Base-by-base conservation (phyloP, 1,140 invertebrate genomes). In the Drosophila bocqueti region DNA sequence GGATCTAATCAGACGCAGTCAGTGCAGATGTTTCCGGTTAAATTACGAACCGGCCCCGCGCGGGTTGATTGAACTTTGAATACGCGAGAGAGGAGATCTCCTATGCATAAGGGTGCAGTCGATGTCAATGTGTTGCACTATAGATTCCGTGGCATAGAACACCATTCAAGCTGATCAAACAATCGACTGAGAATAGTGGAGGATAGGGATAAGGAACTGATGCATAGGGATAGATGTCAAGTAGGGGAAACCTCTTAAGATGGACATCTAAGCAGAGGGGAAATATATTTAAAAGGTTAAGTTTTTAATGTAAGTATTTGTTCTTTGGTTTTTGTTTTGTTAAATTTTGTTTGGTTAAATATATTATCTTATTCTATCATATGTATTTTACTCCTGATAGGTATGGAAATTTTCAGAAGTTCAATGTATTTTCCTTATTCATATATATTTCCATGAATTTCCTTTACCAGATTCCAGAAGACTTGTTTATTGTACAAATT, bases 21-120 rank as follows among this genome's bases (percentile, higher is more conserved):
- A 57, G 34, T 64, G 78, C 82, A 85, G 69, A 81, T 85, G 82
- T 86, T 85, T 85, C 82, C 82, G 82, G 82, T 85, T 85, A 85
- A 62, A 42, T 71, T 47, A 43, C 63, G 65, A 46, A 34, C 38
- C 60, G 13, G 42, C 29, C 26, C 26, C 26, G 67, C 42, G 54
- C 59, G 67, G 61, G 82, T 84, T 84, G 78, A 84, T 62, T 84
- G 82, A 84, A 84, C 82, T 85, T 84, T 64, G 24, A 47, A 66
- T 64, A 31, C 26, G 34, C 24, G 16, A 16, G n/a, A 58, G 68
- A 8, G 18, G 18, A 34, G 18, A 24, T 55, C 34, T 38, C 34
- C 42, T 57, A 68, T 69, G 24, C n/a, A 38, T 18, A 47, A 67
- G 67, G 67, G 63, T 66, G 63, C 31, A 29, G 54, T 45, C 38